phyloP scores from a whole-genome alignment of 2,797 vertebrate species.

The Arnoldichthys spilopterus region DNA sequence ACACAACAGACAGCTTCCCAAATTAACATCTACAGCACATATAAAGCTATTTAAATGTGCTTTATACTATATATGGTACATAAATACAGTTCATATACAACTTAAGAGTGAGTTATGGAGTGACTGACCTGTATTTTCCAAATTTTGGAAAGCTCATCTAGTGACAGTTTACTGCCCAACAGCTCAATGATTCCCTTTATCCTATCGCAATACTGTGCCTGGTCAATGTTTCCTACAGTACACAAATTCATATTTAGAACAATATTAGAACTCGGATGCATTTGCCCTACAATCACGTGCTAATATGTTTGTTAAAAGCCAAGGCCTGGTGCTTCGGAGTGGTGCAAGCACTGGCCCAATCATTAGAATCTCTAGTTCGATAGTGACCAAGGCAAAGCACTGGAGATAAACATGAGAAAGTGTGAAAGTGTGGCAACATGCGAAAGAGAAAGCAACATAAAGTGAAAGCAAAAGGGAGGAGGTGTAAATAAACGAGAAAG shows the following conservation, averaged over 20 bases:
- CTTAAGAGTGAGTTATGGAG: neutral
- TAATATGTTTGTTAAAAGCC: neutral
- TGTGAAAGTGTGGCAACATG: neutral
- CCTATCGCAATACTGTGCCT: conserved; percentile 98
- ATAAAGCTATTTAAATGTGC: neutral
- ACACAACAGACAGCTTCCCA: neutral
- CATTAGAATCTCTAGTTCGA: no score
- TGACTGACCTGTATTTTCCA: conserved; percentile 93
- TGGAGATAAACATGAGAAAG: no score
- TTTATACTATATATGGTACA: no score
- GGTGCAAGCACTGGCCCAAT: no score
- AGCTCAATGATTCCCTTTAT: conserved; percentile 99
- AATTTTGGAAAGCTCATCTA: conserved; percentile 98
- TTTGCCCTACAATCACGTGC: neutral
- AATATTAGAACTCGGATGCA: neutral
- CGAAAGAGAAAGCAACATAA: neutral
- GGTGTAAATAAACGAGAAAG: neutral
- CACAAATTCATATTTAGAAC: neutral
- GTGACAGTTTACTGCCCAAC: conserved; percentile 95
- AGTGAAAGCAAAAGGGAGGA: conserved; percentile 2
- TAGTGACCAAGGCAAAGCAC: no score
- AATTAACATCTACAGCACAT: neutral
- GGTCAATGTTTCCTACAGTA: conserved; percentile 93
- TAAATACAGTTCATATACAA: neutral
- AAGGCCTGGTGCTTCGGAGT: neutral